Base-by-base conservation (phyloP, 1,140 invertebrate genomes). In the Drosophila kikkawai region DNA sequence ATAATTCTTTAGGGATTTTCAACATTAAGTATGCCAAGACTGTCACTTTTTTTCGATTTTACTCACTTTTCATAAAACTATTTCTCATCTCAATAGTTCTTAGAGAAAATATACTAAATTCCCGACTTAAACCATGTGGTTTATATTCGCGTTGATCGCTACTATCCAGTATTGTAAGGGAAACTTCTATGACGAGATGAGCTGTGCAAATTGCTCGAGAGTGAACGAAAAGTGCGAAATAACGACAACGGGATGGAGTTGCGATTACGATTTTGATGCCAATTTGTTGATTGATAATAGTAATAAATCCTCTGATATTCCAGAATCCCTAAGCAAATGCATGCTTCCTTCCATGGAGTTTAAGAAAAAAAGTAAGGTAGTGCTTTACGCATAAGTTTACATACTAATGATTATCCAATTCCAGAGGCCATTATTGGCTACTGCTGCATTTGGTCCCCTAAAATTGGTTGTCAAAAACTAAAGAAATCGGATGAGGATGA, bases 391-490 rank as follows among this genome's bases (percentile, higher is more conserved):
- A 36, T n/a, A 32, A n/a, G n/a, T 2, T 17, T 0, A 55, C 12
- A 55, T 7, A n/a, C 13, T 15, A 12, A 36, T 1, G 0, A 2
- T 7, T 17, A 11, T 0, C 4, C n/a, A 7, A 3, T 37, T 44
- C 11, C n/a, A 69, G 67, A 32, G 63, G 0, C 19, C 13, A 34
- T 69, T 22, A 9, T 15, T 15, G 32, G 61, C 0, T 32, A 19
- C 26, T 69, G 67, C 22, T 69, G 67, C 47, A 7, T 69, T 36
- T 69, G 67, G 67, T 69, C 61, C 0, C 67, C 67, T 2, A 13
- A 37, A 67, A 37, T 44, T 11, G 61, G 67, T 11, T 69, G 67
- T 26, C 67, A 69, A 44, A 69, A 69, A 26, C 9, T 69, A 0
- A 67, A 22, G 9, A n/a, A 5, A 19, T 0, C 0, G 0, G 9